Conservation (phyloP, 2,888 invertebrate species). For the Apoderus coryli region DNA sequence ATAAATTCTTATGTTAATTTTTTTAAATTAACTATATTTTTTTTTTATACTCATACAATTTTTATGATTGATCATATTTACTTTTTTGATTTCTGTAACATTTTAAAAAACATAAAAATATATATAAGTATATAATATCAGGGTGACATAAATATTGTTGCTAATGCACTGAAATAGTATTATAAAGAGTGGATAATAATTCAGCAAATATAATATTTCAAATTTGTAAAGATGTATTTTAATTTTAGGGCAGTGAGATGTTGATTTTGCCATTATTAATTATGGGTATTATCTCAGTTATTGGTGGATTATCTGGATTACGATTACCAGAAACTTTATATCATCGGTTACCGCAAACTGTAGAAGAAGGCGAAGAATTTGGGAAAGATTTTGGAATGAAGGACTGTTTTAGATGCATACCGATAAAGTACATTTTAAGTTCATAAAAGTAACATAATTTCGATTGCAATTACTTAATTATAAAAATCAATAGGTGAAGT, state of each 20-base stretch:
- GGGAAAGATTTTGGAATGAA: conserved; percentile 67
- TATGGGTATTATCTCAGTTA: conserved; percentile 67
- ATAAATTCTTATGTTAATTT: conserved; percentile 4
- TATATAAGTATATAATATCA: conserved; percentile 2
- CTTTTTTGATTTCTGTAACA: neutral
- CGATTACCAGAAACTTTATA: conserved; percentile 77
- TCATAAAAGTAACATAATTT: too few relatives aligned
- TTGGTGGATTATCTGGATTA: conserved; percentile 67
- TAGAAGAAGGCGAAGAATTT: conserved; percentile 78
- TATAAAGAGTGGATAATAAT: too few relatives aligned
- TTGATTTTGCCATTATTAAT: conserved; percentile 70
- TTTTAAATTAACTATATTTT: conserved; percentile 6
- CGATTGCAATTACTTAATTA: too few relatives aligned
- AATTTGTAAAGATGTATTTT: too few relatives aligned
- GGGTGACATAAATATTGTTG: too few relatives aligned
- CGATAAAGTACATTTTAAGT: conserved; percentile 53
- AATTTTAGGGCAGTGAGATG: conserved; percentile 66
- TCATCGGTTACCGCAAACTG: conserved; percentile 67
- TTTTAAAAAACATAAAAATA: neutral
- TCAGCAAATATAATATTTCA: too few relatives aligned
- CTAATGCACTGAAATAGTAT: too few relatives aligned
- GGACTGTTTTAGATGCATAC: conserved; percentile 60
- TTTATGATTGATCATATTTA: neutral
- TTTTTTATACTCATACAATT: too few relatives aligned
- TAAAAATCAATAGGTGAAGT: too few relatives aligned